Evolutionary conservation across 2,113 vertebrate species (phyloP).

Genomic region (Acrocephalus kingi): DNA sequence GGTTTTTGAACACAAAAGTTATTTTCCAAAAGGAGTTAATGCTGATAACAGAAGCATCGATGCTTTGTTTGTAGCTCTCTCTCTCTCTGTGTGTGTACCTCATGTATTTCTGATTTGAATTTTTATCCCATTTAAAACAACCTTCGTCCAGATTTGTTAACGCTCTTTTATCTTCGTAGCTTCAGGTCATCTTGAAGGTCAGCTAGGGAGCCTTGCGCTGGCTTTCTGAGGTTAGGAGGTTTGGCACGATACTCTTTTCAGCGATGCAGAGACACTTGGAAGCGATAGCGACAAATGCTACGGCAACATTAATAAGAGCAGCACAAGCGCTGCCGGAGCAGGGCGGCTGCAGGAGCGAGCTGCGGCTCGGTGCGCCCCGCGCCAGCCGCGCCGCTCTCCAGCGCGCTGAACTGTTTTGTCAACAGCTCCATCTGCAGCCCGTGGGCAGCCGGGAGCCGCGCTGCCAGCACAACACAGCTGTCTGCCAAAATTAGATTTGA

Average conservation of each 20-base stretch:
- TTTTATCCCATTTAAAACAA: background rate
- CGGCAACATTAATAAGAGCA: rapidly evolving
- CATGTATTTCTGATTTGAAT: background rate
- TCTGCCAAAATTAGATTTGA: slow-evolving; percentile 68
- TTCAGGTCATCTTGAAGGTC: background rate
- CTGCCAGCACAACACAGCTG: slow-evolving; percentile 32
- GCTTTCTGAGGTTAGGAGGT: background rate
- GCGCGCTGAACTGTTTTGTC: slow-evolving; percentile 66
- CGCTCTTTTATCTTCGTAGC: background rate
- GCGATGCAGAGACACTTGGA: background rate
- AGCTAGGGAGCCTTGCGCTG: background rate
- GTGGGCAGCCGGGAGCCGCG: slow-evolving; percentile 40
- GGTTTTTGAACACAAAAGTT: background rate
- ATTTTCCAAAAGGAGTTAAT: background rate
- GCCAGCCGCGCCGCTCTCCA: background rate
- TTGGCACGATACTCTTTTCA: rapidly evolving
- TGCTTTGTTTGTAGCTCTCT: background rate
- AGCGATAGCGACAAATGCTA: rapidly evolving
- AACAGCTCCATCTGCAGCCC: slow-evolving; percentile 81
- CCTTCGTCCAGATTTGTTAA: too few relatives aligned
- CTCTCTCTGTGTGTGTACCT: background rate
- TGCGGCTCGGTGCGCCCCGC: background rate
- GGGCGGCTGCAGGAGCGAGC: background rate
- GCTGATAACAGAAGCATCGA: rapidly evolving
- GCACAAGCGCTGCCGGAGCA: rapidly evolving